Evolutionary conservation across 2,113 vertebrate species (phyloP).

Genomic region (Mesembrinibis cayennensis): DNA sequence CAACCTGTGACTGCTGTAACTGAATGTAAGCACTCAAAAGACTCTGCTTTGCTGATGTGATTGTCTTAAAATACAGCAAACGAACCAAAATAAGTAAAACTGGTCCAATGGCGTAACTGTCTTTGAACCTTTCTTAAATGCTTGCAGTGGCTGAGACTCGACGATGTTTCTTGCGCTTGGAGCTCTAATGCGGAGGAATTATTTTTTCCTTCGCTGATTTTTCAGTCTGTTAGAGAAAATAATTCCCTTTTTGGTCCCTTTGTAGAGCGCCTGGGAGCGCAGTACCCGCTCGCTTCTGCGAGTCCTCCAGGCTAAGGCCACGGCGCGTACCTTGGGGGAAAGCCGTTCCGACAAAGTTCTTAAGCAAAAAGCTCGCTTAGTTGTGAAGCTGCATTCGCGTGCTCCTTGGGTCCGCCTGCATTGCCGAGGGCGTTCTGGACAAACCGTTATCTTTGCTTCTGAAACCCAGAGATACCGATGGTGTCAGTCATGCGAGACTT

Average conservation of each 20-base stretch:
- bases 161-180: neutral
- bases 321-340: neutral
- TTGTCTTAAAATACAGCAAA: slow-evolving; percentile 57
- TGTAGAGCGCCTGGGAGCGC: neutral
- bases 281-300: neutral
- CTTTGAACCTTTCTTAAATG: slow-evolving; percentile 34
- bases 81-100: slow-evolving; percentile 50
- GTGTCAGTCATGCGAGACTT: slow-evolving; percentile 41
- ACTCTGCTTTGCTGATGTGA: slow-evolving; percentile 29
- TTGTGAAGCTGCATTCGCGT: neutral
- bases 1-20: slow-evolving; percentile 43
- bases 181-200: neutral
- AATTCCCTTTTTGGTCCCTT: neutral
- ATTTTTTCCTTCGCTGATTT: slow-evolving; percentile 16
- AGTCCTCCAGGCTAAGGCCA: neutral
- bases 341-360: neutral
- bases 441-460: slow-evolving; percentile 25
- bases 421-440: slow-evolving; percentile 34
- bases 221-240: neutral
- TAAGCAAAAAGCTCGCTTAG: neutral
- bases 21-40: slow-evolving; percentile 57
- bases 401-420: neutral
- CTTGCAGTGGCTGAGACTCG: neutral
- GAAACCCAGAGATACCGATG: slow-evolving; percentile 5
- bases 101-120: slow-evolving; percentile 47